Evolutionary conservation across 2,888 invertebrate genomes (phyloP).

Genomic region (Neria commutata): DNA sequence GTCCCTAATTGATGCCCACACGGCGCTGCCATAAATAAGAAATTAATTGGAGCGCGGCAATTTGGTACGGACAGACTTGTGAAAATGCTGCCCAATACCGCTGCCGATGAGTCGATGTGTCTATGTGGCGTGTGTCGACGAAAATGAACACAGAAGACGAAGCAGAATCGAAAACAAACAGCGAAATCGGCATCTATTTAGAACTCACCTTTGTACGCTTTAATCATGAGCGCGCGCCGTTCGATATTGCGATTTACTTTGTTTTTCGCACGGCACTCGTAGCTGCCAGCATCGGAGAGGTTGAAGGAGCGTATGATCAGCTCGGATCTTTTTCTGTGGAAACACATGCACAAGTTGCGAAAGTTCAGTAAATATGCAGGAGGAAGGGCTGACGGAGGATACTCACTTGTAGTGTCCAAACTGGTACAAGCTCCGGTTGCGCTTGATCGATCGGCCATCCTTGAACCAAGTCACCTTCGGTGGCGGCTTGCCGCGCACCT

Average conservation of each 20-base stretch:
- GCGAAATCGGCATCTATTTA: no score
- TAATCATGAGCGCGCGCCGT: constrained; percentile 58
- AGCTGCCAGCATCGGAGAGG: constrained; percentile 76
- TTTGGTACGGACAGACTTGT: no score
- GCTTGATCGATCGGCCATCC: constrained; percentile 69
- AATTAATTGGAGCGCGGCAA: constrained; percentile 47
- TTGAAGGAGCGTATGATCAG: constrained; percentile 78
- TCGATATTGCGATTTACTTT: constrained; percentile 58
- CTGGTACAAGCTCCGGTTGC: constrained; percentile 58
- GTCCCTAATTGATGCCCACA: constrained; percentile 11
- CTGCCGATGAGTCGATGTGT: no score
- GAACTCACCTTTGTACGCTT: constrained; percentile 58
- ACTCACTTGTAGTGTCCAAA: constrained; percentile 61
- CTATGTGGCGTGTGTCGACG: neutral
- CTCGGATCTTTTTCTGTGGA: constrained; percentile 80
- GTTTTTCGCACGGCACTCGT: constrained; percentile 80
- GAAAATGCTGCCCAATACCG: no score
- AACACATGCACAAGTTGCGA: constrained; percentile 41
- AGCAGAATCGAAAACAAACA: no score
- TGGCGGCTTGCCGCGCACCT: constrained; percentile 76
- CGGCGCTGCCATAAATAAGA: constrained; percentile 46
- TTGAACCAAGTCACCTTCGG: constrained; percentile 85
- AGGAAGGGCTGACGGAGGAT: neutral
- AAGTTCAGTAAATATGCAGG: neutral
- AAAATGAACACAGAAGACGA: neutral